phyloP scores from a whole-genome alignment of 2,797 vertebrate species.

The Pantherophis alleghaniensis region DNA sequence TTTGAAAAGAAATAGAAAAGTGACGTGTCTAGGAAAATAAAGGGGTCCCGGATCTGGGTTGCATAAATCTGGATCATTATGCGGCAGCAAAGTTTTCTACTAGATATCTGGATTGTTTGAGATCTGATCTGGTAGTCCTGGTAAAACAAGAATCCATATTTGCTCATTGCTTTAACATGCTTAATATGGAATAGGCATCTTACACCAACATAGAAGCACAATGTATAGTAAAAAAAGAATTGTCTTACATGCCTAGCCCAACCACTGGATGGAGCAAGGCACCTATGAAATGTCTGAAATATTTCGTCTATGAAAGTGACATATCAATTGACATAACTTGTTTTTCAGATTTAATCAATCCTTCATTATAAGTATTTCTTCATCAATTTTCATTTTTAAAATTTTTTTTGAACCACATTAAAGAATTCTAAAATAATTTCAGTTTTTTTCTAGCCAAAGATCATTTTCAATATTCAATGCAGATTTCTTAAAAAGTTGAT shows the following conservation, averaged over 20 bases:
- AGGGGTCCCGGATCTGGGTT: background rate
- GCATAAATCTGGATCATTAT: background rate
- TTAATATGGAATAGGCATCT: background rate
- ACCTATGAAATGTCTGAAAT: background rate
- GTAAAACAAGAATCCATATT: background rate
- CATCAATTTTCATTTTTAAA: background rate
- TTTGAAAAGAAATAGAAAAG: background rate
- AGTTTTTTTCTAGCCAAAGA: background rate
- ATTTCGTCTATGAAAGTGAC: background rate
- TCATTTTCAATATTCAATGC: background rate
- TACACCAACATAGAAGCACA: background rate
- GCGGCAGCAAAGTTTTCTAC: background rate
- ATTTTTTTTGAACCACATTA: background rate
- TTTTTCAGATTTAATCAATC: background rate
- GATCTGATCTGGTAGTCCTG: background rate
- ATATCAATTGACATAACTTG: background rate
- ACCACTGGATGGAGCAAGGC: background rate
- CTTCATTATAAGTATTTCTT: background rate
- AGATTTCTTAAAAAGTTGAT: background rate
- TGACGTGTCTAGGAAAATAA: background rate
- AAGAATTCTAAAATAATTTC: background rate
- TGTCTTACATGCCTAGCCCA: background rate
- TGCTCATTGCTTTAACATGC: background rate
- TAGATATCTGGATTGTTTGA: background rate
- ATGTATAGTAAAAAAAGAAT: background rate